Conservation (phyloP, 35 echinoderm and acorn worm genomes). For the Apostichopus parvimensis region DNA sequence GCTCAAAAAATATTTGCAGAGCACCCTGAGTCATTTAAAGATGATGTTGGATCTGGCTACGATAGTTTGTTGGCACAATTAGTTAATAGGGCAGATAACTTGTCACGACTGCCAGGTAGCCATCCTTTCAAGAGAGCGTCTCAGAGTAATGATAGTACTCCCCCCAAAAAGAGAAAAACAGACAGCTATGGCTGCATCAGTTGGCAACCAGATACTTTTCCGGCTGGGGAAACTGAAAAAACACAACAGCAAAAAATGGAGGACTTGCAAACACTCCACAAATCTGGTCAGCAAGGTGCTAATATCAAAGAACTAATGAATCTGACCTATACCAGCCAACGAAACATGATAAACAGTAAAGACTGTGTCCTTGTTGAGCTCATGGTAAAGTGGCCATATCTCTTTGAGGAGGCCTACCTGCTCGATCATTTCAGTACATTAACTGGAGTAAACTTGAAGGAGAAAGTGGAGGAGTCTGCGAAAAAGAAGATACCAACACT, state of each 20-base stretch:
- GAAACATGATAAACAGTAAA: constrained; percentile 27
- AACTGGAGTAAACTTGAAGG: not conserved
- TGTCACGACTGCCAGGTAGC: not conserved
- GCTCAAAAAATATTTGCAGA: not conserved
- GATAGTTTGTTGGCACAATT: not conserved
- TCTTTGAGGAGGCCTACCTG: constrained; percentile 1
- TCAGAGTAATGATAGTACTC: not conserved
- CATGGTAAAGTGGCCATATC: not conserved
- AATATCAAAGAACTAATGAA: constrained; percentile 33
- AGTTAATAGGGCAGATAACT: not conserved
- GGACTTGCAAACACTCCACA: not conserved
- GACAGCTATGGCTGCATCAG: constrained; percentile 4
- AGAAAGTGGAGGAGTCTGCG: not conserved
- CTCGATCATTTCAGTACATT: constrained; percentile 16
- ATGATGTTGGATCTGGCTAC: not conserved
- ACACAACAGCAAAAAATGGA: not conserved
- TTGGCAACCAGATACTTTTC: not conserved
- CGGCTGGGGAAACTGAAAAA: not conserved
- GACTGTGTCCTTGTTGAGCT: not conserved
- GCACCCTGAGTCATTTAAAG: not conserved
- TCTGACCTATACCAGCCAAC: constrained; percentile 1
- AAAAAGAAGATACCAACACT: constrained; percentile 5
- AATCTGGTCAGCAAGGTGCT: not conserved
- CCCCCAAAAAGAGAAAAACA: constrained; percentile 17
- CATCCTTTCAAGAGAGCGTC: too few species aligned